Conservation (phyloP, 2,113 vertebrate species). For the Mungos mungo region DNA sequence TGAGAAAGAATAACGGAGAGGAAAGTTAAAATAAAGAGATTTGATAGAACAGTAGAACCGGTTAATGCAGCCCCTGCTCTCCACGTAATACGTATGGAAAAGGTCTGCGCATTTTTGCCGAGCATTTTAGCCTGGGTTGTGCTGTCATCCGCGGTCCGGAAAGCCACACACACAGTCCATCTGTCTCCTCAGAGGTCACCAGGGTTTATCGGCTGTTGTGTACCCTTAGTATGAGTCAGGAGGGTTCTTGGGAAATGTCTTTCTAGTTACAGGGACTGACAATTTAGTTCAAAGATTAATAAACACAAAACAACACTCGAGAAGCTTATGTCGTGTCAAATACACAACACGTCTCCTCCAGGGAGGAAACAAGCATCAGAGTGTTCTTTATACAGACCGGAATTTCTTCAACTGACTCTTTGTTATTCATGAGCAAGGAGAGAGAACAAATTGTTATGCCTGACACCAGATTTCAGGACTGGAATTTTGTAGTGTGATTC, state of each 20-base stretch:
- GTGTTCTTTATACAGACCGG: background rate
- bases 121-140: background rate
- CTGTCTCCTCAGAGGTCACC: constrained; percentile 55
- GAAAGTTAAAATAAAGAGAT: background rate
- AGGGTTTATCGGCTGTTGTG: constrained; percentile 72
- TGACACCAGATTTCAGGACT: constrained; percentile 65
- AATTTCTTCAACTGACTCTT: background rate
- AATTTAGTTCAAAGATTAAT: constrained; percentile 1
- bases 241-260: constrained; percentile 47
- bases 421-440: constrained; percentile 45
- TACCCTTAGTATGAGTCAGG: constrained; percentile 62
- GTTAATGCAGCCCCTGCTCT: background rate
- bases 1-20: background rate
- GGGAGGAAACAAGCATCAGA: background rate
- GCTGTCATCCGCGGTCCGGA: background rate
- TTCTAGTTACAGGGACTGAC: constrained; percentile 21
- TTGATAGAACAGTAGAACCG: background rate
- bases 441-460: constrained; percentile 60
- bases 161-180: background rate
- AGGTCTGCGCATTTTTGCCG: background rate
- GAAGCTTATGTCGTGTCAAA: background rate
- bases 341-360: background rate
- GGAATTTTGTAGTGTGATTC: constrained; percentile 66
- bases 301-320: background rate
- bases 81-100: background rate